Evolutionary conservation across 2,113 vertebrate species (phyloP).

Genomic region (Proteles cristata): DNA sequence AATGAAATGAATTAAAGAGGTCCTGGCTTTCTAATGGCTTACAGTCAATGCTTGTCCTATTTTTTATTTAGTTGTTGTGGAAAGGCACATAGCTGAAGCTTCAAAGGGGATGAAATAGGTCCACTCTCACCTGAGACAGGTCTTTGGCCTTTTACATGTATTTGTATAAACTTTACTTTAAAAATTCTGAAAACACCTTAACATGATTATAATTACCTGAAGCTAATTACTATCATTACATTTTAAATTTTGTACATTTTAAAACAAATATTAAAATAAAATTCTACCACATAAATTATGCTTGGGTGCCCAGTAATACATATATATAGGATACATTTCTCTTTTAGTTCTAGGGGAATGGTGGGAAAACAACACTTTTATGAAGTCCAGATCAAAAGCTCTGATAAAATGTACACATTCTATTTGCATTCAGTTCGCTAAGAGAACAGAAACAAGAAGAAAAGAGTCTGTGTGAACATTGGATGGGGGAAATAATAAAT

Average conservation of each 20-base stretch:
- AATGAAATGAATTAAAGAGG: constrained; percentile 66
- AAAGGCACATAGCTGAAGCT: constrained; percentile 37
- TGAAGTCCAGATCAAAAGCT: neutral
- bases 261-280: constrained; percentile 71
- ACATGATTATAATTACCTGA: constrained; percentile 68
- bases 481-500: neutral
- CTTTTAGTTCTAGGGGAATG: neutral
- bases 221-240: constrained; percentile 63
- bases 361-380: constrained; percentile 19
- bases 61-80: constrained; percentile 24
- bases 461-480: neutral
- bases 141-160: constrained; percentile 50
- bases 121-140: constrained; percentile 8
- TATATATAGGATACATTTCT: constrained; percentile 16
- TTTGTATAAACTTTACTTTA: constrained; percentile 67
- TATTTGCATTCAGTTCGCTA: neutral
- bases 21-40: constrained; percentile 43
- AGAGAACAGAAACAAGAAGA: neutral
- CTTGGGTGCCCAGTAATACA: neutral
- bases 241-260: constrained; percentile 68
- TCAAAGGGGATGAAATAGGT: neutral
- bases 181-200: constrained; percentile 71
- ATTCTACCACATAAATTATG: constrained; percentile 58
- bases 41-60: constrained; percentile 11
- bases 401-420: constrained; percentile 15